These are phyloP conservation scores for Hemicordylus capensis DNA, from an alignment of 2,113 vertebrate species.

Conservation along the genomic window DNA sequence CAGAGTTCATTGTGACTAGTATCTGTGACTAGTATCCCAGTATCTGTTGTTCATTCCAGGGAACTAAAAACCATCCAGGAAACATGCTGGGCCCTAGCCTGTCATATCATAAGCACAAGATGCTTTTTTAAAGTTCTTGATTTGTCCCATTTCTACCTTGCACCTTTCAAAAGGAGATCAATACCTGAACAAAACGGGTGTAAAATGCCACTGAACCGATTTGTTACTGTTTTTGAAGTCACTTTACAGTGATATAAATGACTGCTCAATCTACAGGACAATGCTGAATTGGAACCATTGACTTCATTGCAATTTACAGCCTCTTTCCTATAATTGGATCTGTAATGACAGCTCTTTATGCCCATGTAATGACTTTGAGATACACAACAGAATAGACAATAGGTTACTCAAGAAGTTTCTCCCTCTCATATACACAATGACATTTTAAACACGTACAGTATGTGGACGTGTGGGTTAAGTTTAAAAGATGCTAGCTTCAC, in stretches of 20 bases:
- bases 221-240: not conserved
- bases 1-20: not conserved
- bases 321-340: constrained; percentile 18
- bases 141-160: not conserved
- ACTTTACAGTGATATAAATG: not conserved
- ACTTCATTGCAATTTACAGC: constrained; percentile 19
- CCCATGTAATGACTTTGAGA: not conserved
- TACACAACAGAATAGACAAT: constrained; percentile 9
- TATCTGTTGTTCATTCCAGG: not conserved
- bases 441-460: not conserved
- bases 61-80: not conserved
- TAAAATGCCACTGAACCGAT: constrained; percentile 23
- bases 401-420: not conserved
- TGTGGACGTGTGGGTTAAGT: not conserved
- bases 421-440: not conserved
- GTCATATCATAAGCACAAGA: not conserved
- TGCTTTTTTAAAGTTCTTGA: not conserved
- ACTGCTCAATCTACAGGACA: constrained; percentile 3
- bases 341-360: constrained; percentile 2
- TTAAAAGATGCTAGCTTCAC: not conserved
- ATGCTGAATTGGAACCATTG: not conserved
- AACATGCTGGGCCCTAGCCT: too few species aligned
- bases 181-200: not conserved
- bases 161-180: not conserved
- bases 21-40: not conserved